Percentiles rank a stretch among this genome's conserved stretches.
These are phyloP conservation scores for Dendrocopos noguchii DNA, from an alignment of 2,113 vertebrate species.

Conservation along the genomic window DNA sequence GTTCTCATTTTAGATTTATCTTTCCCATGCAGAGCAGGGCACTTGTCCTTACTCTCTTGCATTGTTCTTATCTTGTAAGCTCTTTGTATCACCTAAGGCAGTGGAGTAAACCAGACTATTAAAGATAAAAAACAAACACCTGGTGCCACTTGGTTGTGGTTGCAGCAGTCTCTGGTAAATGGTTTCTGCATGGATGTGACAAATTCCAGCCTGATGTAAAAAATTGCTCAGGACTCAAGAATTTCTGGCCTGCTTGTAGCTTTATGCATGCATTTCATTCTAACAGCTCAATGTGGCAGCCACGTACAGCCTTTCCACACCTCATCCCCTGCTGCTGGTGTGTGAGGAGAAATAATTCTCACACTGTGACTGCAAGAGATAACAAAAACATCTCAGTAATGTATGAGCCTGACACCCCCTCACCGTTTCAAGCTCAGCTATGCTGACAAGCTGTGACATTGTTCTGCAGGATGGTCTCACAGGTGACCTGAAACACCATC, in stretches of 20 bases:
- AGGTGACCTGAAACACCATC: conserved; percentile 35
- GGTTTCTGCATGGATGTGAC: background rate
- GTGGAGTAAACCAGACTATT: background rate
- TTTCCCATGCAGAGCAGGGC: background rate
- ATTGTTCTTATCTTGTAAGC: background rate
- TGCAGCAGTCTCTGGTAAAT: background rate
- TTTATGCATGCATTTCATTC: background rate
- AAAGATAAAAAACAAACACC: background rate
- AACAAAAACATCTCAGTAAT: conserved; percentile 56
- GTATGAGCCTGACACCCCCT: conserved; percentile 12
- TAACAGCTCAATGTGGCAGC: background rate
- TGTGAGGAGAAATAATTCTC: conserved; percentile 34
- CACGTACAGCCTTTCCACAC: background rate
- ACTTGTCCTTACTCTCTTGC: background rate
- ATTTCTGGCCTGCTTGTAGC: background rate
- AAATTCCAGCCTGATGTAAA: background rate
- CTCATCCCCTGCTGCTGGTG: background rate
- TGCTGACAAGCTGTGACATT: conserved; percentile 26
- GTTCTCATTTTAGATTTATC: background rate
- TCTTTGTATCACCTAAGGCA: background rate
- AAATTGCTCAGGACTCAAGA: background rate
- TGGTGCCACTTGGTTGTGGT: background rate
- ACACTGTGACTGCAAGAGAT: conserved; percentile 46
- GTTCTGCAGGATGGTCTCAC: conserved; percentile 36
- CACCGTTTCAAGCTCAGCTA: conserved; percentile 46